Conservation (phyloP, 2,888 invertebrate genomes). For the Nomada flava region DNA sequence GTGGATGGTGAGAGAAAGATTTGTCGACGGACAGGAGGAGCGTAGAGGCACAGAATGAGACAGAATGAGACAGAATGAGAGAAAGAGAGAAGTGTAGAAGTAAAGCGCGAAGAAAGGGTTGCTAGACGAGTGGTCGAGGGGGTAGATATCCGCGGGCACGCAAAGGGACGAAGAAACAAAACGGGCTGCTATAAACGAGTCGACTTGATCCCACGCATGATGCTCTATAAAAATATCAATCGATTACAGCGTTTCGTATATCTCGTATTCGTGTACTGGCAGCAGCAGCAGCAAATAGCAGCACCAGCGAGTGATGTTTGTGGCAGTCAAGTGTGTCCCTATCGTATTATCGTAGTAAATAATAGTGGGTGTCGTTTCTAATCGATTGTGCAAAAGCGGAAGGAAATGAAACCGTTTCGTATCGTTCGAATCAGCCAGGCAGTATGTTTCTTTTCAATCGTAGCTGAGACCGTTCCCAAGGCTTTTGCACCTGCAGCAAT, state of each 20-base stretch:
- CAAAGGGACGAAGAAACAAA: conserved; percentile 47
- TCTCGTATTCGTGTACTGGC: conserved; percentile 56
- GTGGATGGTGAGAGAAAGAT: conserved; percentile 30
- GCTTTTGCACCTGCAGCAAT: conserved; percentile 9
- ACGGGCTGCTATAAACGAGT: conserved; percentile 34
- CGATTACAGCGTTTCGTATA: conserved; percentile 27
- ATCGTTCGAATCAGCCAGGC: background rate
- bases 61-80: background rate
- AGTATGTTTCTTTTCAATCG: background rate
- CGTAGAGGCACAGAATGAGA: conserved; percentile 5
- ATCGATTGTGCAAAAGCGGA: conserved; percentile 5
- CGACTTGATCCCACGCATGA: conserved; percentile 28
- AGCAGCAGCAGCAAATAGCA: conserved; percentile 65
- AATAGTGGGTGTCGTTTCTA: conserved; percentile 8
- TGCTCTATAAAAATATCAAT: conserved; percentile 34
- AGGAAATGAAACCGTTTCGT: background rate
- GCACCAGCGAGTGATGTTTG: conserved; percentile 56
- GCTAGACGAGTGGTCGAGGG: background rate
- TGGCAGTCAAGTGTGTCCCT: conserved; percentile 33
- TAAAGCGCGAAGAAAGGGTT: conserved; percentile 16
- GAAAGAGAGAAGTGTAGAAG: background rate
- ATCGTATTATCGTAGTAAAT: conserved; percentile 39
- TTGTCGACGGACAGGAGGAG: background rate
- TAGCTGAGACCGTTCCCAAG: background rate
- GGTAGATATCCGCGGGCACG: conserved; percentile 11